These are phyloP conservation scores for Pampus argenteus DNA, from an alignment of 2,797 vertebrate genomes.

Conservation along the genomic window DNA sequence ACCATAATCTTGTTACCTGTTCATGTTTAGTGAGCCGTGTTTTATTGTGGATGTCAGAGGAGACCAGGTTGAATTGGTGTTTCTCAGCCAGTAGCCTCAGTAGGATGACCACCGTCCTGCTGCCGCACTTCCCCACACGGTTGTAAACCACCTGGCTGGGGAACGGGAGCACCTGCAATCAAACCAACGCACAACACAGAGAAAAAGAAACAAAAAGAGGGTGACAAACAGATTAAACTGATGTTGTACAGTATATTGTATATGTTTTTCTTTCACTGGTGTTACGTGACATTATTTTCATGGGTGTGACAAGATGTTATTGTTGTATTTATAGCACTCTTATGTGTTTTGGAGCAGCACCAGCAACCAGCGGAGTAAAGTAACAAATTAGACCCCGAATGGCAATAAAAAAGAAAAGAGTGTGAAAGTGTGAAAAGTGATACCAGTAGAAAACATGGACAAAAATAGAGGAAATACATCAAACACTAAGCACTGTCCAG, in stretches of 20 bases:
- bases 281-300: not conserved
- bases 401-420: not conserved
- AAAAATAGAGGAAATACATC: constrained; percentile 10
- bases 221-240: not conserved
- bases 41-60: constrained; percentile 99
- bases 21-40: constrained; percentile 97
- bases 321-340: not conserved
- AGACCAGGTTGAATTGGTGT: constrained; percentile 95
- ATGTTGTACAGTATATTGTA: not conserved
- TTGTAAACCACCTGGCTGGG: constrained; percentile 99
- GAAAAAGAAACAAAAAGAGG: not conserved
- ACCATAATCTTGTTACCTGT: constrained; percentile 83
- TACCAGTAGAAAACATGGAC: not conserved
- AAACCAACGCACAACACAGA: constrained; percentile 21
- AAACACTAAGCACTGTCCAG: not conserved
- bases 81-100: constrained; percentile 94
- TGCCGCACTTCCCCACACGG: constrained; percentile 98
- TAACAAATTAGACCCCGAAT: not conserved
- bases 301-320: not conserved
- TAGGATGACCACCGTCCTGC: constrained; percentile 96
- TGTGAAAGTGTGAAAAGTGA: constrained; percentile 2
- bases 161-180: constrained; percentile 91
- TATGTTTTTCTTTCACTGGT: not conserved
- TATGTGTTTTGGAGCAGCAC: not conserved
- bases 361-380: too few relatives aligned